Base-by-base conservation (phyloP, 2,888 invertebrate species). In the Tholera decimalis region DNA sequence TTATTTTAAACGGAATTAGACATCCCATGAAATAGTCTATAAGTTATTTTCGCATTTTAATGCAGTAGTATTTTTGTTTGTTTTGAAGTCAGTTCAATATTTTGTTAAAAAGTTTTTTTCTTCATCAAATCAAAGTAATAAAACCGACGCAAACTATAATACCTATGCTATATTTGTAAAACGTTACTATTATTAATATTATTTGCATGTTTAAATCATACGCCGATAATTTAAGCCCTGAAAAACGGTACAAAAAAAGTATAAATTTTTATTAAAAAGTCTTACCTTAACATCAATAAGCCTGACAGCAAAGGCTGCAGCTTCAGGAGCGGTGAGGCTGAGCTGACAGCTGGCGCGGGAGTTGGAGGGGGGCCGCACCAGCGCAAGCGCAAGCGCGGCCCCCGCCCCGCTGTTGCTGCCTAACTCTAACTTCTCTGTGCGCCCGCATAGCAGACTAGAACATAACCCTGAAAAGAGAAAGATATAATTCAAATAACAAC, bases 211-310 rank as follows among this genome's bases (percentile, higher is more conserved):
- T n/a, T n/a, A n/a, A n/a, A n/a, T n/a, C n/a, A n/a, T n/a, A n/a
- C n/a, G n/a, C n/a, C n/a, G 4, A 20, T 20, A 1, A 11, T 26
- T 8, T 13, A 39, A 7, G 13, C 6, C 8, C 15, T 7, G 2
- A 43, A 43, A 3, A 43, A 3, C 20, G 35, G 18, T 28, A 22
- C 13, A n/a, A 22, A 4, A 8, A 1, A 20, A 6, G 3, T 18
- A 9, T 6, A 50, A 8, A 37, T 7, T 22, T 20, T 43, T 0
- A 6, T n/a, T 13, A 2, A 11, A 15, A 44, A 37, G 0, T 8
- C 47, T 24, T 76, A 95, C 95, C 95, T 95, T 95, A 77, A 95
- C 95, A 80, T 95, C 95, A 72, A 95, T 95, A 58, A 95, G 93
- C 51, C 95, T 84, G 54, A 95, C 87, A 15, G 93, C 91, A 63